These are phyloP conservation scores for Drosophila gunungcola DNA, from an alignment of 1,140 invertebrate species.

Conservation along the genomic window DNA sequence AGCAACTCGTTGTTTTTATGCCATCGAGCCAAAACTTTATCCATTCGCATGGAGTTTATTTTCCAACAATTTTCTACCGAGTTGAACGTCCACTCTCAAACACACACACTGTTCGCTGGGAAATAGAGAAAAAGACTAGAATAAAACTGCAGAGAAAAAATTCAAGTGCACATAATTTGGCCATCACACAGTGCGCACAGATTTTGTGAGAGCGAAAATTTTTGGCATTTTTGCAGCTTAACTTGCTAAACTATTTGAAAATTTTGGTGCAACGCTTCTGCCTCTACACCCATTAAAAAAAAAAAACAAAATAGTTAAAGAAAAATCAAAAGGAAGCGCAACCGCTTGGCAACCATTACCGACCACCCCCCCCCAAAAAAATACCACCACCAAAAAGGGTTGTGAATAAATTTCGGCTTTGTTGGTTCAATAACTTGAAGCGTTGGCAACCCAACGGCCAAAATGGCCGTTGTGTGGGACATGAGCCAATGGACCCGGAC, in stretches of 20 bases:
- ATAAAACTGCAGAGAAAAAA: constrained; percentile 32
- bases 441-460: constrained; percentile 8
- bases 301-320: neutral
- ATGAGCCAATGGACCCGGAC: constrained; percentile 46
- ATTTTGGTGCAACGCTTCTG: constrained; percentile 48
- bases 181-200: constrained; percentile 57
- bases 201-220: constrained; percentile 53
- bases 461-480: constrained; percentile 46
- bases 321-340: constrained; percentile 9
- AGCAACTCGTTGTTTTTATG: constrained; percentile 57
- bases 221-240: constrained; percentile 77
- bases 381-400: constrained; percentile 17
- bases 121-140: neutral
- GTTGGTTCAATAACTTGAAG: constrained; percentile 73
- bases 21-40: constrained; percentile 52
- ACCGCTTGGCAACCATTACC: constrained; percentile 45
- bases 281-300: neutral
- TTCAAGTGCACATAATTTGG: constrained; percentile 74
- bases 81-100: constrained; percentile 18
- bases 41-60: constrained; percentile 67
- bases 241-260: constrained; percentile 78
- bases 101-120: constrained; percentile 17
- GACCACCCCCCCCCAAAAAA: neutral
- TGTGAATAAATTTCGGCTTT: constrained; percentile 43
- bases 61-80: constrained; percentile 45